These are phyloP conservation scores for Eulemur coronatus DNA, from an alignment of 2,797 vertebrate genomes.

Conservation along the genomic window DNA sequence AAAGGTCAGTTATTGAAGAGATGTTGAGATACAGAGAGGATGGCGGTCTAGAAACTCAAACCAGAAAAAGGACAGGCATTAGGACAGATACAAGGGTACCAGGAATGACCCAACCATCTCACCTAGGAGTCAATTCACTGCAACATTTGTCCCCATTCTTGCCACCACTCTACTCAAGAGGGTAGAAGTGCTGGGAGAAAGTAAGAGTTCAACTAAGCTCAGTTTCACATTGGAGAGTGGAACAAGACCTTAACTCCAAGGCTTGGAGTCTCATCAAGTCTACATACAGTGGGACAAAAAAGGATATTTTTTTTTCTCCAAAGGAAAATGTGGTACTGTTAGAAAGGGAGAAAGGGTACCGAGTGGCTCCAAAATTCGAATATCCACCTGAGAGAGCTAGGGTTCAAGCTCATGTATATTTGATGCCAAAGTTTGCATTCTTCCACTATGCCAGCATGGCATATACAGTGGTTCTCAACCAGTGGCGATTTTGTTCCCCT, in stretches of 20 bases:
- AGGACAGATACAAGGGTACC: not conserved
- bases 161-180: not conserved
- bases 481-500: not conserved
- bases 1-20: not conserved
- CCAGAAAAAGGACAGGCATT: not conserved
- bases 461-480: not conserved
- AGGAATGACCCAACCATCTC: not conserved
- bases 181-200: not conserved
- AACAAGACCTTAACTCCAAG: not conserved
- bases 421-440: not conserved
- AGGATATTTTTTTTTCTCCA: not conserved
- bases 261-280: not conserved
- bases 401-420: not conserved
- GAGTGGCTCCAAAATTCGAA: not conserved
- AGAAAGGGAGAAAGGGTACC: not conserved
- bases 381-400: not conserved
- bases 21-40: not conserved
- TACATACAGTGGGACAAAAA: not conserved
- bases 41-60: not conserved
- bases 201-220: not conserved
- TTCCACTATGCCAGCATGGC: not conserved
- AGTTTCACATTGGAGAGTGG: not conserved
- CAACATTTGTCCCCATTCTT: not conserved
- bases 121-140: not conserved
- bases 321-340: not conserved